A percentile compares a stretch with the other conserved stretches of the same genome.
Conservation (phyloP, 2,888 invertebrate species). For the Baccha elongata region DNA sequence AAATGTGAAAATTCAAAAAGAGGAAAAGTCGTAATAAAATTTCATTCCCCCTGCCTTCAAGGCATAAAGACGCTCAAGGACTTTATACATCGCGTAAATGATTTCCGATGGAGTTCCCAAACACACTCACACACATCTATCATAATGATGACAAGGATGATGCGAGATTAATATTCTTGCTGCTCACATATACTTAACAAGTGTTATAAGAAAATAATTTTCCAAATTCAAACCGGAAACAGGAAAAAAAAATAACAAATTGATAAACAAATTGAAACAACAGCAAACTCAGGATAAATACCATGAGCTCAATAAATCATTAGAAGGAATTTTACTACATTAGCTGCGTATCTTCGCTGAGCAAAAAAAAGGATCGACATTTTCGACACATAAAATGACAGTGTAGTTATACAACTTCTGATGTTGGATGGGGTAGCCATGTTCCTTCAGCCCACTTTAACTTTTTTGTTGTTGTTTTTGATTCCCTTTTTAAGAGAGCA, state of each 20-base stretch:
- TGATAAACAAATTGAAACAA: constrained; percentile 66
- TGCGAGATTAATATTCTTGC: not conserved
- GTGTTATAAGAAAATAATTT: constrained; percentile 57
- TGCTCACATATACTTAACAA: not conserved
- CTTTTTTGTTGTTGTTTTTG: not conserved
- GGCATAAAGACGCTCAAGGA: constrained; percentile 16
- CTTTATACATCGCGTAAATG: constrained; percentile 34
- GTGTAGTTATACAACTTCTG: not conserved
- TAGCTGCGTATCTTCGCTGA: constrained; percentile 17
- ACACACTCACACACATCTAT: constrained; percentile 7
- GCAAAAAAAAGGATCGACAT: constrained; percentile 34
- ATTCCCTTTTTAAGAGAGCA: constrained; percentile 50
- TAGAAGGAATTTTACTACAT: constrained; percentile 63
- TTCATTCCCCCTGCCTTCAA: constrained; percentile 36
- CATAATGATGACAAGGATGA: constrained; percentile 24
- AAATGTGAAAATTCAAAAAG: constrained; percentile 59
- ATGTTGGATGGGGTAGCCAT: not conserved
- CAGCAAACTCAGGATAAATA: constrained; percentile 52
- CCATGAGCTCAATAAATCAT: constrained; percentile 69
- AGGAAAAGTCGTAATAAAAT: constrained; percentile 61
- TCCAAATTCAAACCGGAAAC: constrained; percentile 33
- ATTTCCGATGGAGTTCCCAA: constrained; percentile 54
- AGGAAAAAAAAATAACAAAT: constrained; percentile 4
- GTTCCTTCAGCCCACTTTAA: not conserved
- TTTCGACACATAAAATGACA: constrained; percentile 35